These are phyloP conservation scores for honey bee (Apis mellifera) DNA, from an alignment of 1,140 invertebrate species.

Conservation along the genomic window Amel_HAv3.1 CM009943.2:9445501-9446000, in stretches of 20 bases:
- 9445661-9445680: neutral
- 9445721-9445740: constrained; percentile 1
- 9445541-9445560: constrained; percentile 22
- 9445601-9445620: constrained; percentile 65
- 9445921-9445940: constrained; percentile 33
- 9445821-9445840: neutral
- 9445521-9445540: constrained; percentile 42
- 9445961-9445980: neutral
- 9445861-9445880: neutral
- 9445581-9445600: constrained; percentile 71
- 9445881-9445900: constrained; percentile 24
- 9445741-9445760: constrained; percentile 41
- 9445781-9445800: neutral
- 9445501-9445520: constrained; percentile 44
- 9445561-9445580: constrained; percentile 59
- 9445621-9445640: constrained; percentile 2
- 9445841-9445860: neutral
- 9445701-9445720: neutral
- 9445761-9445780: neutral
- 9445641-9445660: neutral
- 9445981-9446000: neutral
- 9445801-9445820: neutral
- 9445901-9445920: constrained; percentile 22
- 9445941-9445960: constrained; percentile 21
- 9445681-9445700: neutral